A percentile compares a stretch with the other conserved stretches of the same genome.
Conservation (phyloP, 2,113 vertebrate genomes). For the Sphaerodactylus townsendi region DNA sequence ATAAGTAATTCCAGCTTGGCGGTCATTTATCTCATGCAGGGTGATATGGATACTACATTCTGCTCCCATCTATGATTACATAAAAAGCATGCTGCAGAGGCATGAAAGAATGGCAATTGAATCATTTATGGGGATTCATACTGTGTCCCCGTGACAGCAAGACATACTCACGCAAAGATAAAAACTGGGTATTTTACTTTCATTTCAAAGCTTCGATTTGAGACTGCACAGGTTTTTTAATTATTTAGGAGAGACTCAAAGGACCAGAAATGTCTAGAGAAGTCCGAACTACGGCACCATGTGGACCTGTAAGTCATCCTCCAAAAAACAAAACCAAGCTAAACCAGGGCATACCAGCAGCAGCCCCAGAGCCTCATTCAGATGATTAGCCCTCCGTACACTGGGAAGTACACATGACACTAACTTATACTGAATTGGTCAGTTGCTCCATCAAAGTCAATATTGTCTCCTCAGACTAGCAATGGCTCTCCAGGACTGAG, state of each 20-base stretch:
- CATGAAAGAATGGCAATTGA: neutral
- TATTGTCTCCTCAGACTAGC: too few species aligned
- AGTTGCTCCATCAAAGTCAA: too few species aligned
- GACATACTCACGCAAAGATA: neutral
- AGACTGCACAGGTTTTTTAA: neutral
- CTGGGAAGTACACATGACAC: neutral
- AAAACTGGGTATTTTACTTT: neutral
- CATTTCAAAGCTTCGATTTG: neutral
- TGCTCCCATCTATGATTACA: neutral
- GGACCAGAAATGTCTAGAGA: too few species aligned
- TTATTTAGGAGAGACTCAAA: neutral
- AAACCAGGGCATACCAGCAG: too few species aligned
- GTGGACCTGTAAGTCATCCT: too few species aligned
- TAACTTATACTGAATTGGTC: too few species aligned
- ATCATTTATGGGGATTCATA: too few species aligned
- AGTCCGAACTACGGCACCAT: neutral
- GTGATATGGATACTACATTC: neutral
- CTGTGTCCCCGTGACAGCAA: too few species aligned
- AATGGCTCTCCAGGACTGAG: too few species aligned
- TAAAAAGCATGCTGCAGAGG: neutral
- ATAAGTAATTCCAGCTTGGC: neutral
- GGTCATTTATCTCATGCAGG: neutral
- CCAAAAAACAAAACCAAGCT: too few species aligned
- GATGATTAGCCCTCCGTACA: constrained; percentile 28
- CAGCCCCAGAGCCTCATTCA: neutral